Conservation (phyloP, 2,113 vertebrate genomes). For the Sapayoa aenigma region DNA sequence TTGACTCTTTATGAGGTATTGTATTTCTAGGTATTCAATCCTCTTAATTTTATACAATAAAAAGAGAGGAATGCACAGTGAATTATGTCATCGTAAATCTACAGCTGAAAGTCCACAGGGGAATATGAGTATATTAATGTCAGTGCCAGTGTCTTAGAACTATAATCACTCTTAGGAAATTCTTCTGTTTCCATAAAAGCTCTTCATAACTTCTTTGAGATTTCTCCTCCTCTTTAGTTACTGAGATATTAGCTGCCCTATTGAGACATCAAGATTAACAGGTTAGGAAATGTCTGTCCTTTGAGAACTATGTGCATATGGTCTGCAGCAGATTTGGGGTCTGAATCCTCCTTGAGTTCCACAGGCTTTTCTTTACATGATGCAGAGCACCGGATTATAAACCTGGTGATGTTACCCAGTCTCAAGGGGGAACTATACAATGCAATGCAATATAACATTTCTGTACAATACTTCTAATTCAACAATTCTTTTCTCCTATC, state of each 20-base stretch:
- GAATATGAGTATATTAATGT: neutral
- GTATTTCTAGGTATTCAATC: neutral
- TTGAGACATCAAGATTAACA: neutral
- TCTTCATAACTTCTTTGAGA: neutral
- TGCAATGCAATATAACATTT: neutral
- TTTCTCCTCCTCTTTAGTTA: neutral
- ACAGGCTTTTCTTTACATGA: neutral
- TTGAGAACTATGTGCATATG: neutral
- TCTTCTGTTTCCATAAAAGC: neutral
- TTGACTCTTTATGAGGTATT: slow-evolving; percentile 78
- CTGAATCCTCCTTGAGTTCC: neutral
- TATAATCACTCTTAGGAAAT: neutral
- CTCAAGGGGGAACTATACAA: neutral
- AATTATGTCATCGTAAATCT: neutral
- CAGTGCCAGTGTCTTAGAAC: neutral
- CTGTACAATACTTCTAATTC: neutral
- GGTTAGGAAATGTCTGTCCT: neutral
- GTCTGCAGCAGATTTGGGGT: fast-evolving
- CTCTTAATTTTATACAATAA: neutral
- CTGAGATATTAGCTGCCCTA: neutral
- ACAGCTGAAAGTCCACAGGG: neutral
- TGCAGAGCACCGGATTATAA: neutral
- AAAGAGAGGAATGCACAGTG: neutral
- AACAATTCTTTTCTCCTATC: neutral
- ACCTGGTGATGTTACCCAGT: neutral